Evolutionary conservation across 92 coral and sea anemone species (phyloP).

Genomic region (Porites rus): DNA sequence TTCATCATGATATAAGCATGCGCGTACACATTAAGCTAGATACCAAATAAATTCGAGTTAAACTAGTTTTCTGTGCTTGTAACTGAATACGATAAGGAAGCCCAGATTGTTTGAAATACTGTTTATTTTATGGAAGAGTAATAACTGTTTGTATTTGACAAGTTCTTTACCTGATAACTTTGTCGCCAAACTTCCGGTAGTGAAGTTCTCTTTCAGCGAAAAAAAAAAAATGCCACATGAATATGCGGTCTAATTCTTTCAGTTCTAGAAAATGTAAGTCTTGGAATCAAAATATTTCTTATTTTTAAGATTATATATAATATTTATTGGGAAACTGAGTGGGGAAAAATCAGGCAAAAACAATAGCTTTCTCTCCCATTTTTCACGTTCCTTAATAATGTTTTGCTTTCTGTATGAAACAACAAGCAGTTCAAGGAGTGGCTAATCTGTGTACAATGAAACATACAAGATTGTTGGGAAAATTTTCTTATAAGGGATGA

Average conservation of each 20-base stretch:
- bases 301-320: too few relatives aligned
- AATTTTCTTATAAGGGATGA: too few relatives aligned
- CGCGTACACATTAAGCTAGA: neutral
- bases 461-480: too few relatives aligned
- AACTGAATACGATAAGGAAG: neutral
- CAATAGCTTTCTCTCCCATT: too few relatives aligned
- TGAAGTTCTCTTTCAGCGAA: conserved; percentile 12
- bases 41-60: neutral
- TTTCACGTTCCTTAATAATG: too few relatives aligned
- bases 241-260: neutral
- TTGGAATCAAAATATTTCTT: neutral
- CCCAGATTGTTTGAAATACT: neutral
- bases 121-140: neutral
- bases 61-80: neutral
- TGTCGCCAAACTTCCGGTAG: conserved; percentile 34
- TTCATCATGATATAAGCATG: neutral
- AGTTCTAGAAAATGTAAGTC: neutral
- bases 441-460: too few relatives aligned
- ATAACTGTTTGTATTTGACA: conserved; percentile 1
- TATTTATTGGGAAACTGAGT: neutral
- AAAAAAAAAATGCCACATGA: neutral
- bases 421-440: too few relatives aligned
- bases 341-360: neutral
- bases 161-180: neutral
- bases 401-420: too few relatives aligned